Base-by-base conservation (phyloP, 2,888 invertebrate species). In the Dryadula phaetusa region DNA sequence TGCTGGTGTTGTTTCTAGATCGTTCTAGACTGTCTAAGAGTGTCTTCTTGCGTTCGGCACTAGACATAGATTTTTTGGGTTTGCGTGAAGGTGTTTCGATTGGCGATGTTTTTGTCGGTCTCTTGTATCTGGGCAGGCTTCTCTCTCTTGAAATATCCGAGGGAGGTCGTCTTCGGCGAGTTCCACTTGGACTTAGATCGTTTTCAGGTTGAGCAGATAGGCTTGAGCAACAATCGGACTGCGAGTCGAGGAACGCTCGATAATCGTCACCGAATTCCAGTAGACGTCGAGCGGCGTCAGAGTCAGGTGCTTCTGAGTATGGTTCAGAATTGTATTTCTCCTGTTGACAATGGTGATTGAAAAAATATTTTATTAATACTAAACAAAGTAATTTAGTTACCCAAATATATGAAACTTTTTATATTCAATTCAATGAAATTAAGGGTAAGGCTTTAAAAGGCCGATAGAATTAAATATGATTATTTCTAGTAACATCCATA, bases 261-360 rank as follows among this genome's bases (percentile, higher is more conserved):
- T 98, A 98, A 88, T 98, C 98, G 85, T 98, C 98, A 37, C 97
- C 97, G 82, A 97, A 97, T 82, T 98, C 97, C 73, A 97, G 88
- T 18, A 98, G 90, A 71, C 95, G 94, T 68, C 97, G 94, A 44
- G 97, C 97, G 37, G 96, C 96, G 87, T 98, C 97, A 1, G 97
- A 96, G 84, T 98, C 98, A 6, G 95, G 95, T 3, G 95, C 94
- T 89, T 98, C 98, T 67, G 98, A 98, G 86, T 98, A 98, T 28
- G 97, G 95, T 84, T 98, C 98, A 46, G 97, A 97, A 85, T 97
- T 95, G 87, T 98, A 98, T 87, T 97, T 98, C 85, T 98, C 98
- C 96, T 98, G 88, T 46, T 78, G 85, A 85, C 76, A 79, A 85
- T 40, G 8, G 10, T 40, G 8, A 32, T n/a, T 34, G 32, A 56